Conservation (phyloP, 2,888 invertebrate genomes). For the Mystacides longicornis region DNA sequence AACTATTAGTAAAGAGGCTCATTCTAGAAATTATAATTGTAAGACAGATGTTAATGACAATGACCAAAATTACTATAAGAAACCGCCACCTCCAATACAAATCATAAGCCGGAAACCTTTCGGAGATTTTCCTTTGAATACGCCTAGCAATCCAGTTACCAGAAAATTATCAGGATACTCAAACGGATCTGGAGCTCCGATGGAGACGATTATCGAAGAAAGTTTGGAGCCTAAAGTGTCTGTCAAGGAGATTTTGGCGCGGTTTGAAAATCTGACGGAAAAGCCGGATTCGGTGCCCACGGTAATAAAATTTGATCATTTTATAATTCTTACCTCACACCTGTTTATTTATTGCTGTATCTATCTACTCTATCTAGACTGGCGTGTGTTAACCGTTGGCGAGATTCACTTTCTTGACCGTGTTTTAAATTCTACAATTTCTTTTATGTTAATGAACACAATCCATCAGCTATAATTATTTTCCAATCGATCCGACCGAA, state of each 20-base stretch:
- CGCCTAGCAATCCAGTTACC: slow-evolving; percentile 8
- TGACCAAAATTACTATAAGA: slow-evolving; percentile 29
- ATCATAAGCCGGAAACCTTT: slow-evolving; percentile 11
- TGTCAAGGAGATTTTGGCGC: slow-evolving; percentile 72
- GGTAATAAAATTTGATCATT: no score
- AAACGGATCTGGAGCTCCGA: slow-evolving; percentile 55
- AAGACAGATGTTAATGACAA: slow-evolving; percentile 10
- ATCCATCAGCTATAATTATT: no score
- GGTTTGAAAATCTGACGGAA: slow-evolving; percentile 65
- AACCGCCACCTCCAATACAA: slow-evolving; percentile 1
- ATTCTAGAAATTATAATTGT: slow-evolving; percentile 13
- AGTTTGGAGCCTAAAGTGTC: slow-evolving; percentile 72
- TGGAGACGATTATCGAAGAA: slow-evolving; percentile 80
- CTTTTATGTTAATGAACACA: no score
- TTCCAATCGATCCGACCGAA: no score
- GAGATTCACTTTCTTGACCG: no score
- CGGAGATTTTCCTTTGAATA: slow-evolving; percentile 13
- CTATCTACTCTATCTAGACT: no score
- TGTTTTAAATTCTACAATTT: no score
- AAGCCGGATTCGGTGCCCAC: slow-evolving; percentile 34
- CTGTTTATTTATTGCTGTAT: no score
- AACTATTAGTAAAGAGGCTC: slow-evolving; percentile 6
- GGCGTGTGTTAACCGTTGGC: no score
- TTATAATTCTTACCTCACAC: no score
- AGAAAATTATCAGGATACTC: slow-evolving; percentile 39